Base-by-base conservation (phyloP, 2,113 vertebrate species). In the Ailuropoda melanoleuca region DNA sequence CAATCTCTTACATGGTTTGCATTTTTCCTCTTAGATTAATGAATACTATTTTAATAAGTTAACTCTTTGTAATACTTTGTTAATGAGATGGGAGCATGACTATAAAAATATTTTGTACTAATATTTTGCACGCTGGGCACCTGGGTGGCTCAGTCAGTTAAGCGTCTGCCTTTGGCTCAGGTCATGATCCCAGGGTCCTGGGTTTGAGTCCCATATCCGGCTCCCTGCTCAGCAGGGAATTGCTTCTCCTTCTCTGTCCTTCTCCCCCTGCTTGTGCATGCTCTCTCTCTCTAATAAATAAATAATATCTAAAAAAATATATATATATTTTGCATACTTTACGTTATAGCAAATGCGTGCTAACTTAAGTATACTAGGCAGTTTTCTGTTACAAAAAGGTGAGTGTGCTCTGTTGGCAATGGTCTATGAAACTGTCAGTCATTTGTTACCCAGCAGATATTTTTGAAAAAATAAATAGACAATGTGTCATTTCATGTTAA, bases 361-460 rank as follows among this genome's bases (percentile, higher is more conserved):
- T 83, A 66, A 83, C 6, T 43, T 95, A 94, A 90, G 81, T 92
- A 75, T 89, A 24, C 64, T 62, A 72, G 53, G 7, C 58, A 85
- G 4, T 88, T 95, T 95, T 88, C 23, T 84, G 10, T 82, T 86
- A 92, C 21, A 88, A 75, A 84, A 50, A 92, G 21, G 46, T 9
- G 50, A 84, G 66, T 43, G 18, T 88, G 66, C 34, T n/a, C 46
- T 62, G 31, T 75, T 88, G 31, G 21, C 55, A 43, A 82, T 90
- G 1, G n/a, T 78, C 72, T 53, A 4, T 74, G 66, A 88, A 96
- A 80, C 50, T 81, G 34, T 81, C 60, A 84, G 48, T 78, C 94
- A 60, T 95, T 58, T 90, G 66, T 90, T 84, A 90, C 11, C 39
- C 15, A 55, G 53, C 34, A 92, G 80, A 95, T 90, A 90, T 31